Conservation (phyloP, 2,888 invertebrate genomes). For the Dryadula phaetusa region DNA sequence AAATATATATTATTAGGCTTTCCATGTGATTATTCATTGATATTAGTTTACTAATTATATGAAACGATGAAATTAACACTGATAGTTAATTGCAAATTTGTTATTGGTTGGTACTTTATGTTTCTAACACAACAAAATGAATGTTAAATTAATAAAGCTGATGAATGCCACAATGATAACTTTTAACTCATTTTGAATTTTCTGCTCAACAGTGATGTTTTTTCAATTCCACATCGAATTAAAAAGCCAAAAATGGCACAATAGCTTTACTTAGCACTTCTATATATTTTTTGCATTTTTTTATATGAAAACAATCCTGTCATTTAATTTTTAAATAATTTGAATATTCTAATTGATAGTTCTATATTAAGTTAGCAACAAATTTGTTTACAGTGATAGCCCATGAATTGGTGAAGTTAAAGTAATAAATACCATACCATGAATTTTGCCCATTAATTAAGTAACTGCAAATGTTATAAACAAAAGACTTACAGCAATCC, state of each 20-base stretch:
- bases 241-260: not conserved
- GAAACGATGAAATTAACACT: not conserved
- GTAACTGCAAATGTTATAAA: conserved; percentile 14
- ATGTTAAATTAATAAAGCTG: not conserved
- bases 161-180: not conserved
- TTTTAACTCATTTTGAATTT: not conserved
- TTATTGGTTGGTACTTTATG: not conserved
- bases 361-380: not conserved
- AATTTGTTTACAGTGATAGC: conserved; percentile 7
- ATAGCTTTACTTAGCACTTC: not conserved
- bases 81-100: not conserved
- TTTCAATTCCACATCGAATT: not conserved
- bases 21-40: conserved; percentile 49
- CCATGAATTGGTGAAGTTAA: not conserved
- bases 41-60: not conserved
- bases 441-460: not conserved
- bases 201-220: conserved; percentile 20
- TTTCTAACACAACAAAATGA: not conserved
- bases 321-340: not conserved
- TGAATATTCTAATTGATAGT: not conserved
- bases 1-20: conserved; percentile 32
- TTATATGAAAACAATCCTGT: not conserved
- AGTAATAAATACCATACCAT: conserved; percentile 17
- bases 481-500: conserved; percentile 89
- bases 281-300: not conserved